Conservation (phyloP, 2,113 vertebrate species). For the Entelurus aequoreus region DNA sequence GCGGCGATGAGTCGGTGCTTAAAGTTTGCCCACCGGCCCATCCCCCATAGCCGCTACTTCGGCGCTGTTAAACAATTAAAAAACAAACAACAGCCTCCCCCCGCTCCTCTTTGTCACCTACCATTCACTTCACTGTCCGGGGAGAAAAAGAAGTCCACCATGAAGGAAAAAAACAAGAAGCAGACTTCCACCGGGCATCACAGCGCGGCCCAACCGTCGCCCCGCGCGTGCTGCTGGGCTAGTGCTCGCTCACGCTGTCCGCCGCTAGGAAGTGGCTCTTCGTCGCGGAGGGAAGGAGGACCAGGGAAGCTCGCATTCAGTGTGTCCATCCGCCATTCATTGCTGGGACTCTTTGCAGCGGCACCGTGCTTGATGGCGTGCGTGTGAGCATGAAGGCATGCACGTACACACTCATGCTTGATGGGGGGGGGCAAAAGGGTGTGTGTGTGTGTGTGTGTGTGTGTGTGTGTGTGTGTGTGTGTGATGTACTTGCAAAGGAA, state of each 20-base stretch:
- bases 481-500: neutral
- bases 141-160: neutral
- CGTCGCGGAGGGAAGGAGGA: constrained; percentile 47
- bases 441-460: too few species aligned
- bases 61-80: neutral
- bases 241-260: constrained; percentile 59
- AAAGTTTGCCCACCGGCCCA: constrained; percentile 71
- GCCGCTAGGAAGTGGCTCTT: constrained; percentile 48
- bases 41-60: constrained; percentile 66
- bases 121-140: neutral
- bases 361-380: constrained; percentile 19
- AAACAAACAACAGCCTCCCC: constrained; percentile 1
- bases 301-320: constrained; percentile 12
- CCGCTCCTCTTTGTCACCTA: neutral
- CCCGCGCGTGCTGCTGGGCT: constrained; percentile 21
- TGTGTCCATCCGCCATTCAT: constrained; percentile 77
- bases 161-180: neutral
- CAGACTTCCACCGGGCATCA: constrained; percentile 1
- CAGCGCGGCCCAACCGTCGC: constrained; percentile 6
- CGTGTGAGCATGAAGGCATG: constrained; percentile 21
- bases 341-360: constrained; percentile 61
- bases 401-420: constrained; percentile 24
- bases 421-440: constrained; percentile 25
- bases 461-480: neutral
- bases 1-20: constrained; percentile 59